A percentile compares a stretch with the other conserved stretches of the same genome.
Evolutionary conservation across 2,888 invertebrate species (phyloP).

Genomic region (Parnassius glacialis): DNA sequence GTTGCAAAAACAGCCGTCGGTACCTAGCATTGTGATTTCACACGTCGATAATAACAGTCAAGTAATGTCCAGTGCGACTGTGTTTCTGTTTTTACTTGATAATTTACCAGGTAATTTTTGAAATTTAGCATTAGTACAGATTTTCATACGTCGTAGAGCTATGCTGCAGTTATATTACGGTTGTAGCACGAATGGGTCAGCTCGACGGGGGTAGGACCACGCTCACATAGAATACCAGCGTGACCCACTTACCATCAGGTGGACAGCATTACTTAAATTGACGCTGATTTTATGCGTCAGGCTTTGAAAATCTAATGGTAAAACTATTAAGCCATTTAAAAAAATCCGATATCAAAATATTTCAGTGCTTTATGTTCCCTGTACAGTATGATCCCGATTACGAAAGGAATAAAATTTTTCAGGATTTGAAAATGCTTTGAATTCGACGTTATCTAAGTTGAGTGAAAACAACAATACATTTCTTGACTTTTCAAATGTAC

Average conservation of each 20-base stretch:
- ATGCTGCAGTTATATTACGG: too few relatives aligned
- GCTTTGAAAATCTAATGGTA: not conserved
- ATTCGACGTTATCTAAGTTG: slow-evolving; percentile 17
- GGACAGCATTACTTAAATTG: too few relatives aligned
- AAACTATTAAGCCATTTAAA: not conserved
- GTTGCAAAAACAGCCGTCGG: too few relatives aligned
- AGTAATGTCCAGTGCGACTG: slow-evolving; percentile 36
- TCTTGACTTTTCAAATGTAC: slow-evolving; percentile 2
- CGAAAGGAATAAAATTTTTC: slow-evolving; percentile 7
- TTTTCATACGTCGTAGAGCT: too few relatives aligned
- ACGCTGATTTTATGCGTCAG: too few relatives aligned
- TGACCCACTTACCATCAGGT: too few relatives aligned
- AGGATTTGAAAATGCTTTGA: slow-evolving; percentile 29
- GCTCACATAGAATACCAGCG: too few relatives aligned
- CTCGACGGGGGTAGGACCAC: too few relatives aligned
- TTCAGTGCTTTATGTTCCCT: not conserved
- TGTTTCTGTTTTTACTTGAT: slow-evolving; percentile 47
- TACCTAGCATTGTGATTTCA: too few relatives aligned
- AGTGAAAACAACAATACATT: slow-evolving; percentile 7
- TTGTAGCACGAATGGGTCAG: too few relatives aligned
- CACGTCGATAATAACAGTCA: not conserved
- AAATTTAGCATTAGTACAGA: not conserved
- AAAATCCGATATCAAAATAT: not conserved
- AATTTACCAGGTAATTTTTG: slow-evolving; percentile 40
- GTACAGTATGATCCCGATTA: too few relatives aligned